These are phyloP conservation scores for Riparia riparia DNA, from an alignment of 2,113 vertebrate species.

Conservation along the genomic window DNA sequence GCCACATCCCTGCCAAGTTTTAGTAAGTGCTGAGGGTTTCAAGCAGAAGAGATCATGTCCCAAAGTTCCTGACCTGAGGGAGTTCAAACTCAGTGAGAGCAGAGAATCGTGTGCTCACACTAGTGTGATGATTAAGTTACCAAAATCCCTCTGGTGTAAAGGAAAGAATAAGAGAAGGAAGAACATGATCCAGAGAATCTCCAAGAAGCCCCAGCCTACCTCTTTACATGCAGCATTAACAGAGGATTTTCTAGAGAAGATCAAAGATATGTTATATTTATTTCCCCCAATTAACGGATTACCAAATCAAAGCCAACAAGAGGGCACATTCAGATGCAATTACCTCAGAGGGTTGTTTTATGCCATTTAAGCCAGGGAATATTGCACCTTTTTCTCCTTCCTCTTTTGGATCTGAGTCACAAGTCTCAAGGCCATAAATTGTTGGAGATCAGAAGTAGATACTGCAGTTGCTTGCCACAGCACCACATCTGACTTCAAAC, in stretches of 20 bases:
- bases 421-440: neutral
- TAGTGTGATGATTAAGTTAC: neutral
- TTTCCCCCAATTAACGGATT: neutral
- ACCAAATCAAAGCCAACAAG: neutral
- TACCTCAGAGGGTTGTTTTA: neutral
- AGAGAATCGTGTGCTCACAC: fast-evolving
- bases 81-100: neutral
- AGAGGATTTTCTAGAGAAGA: neutral
- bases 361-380: neutral
- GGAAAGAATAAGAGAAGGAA: neutral
- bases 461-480: neutral
- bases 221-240: neutral
- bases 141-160: neutral
- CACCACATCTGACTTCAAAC: neutral
- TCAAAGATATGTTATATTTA: neutral
- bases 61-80: neutral
- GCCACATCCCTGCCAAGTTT: neutral
- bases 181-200: neutral
- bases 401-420: neutral
- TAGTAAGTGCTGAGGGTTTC: neutral
- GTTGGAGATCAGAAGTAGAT: neutral
- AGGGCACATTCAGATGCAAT: neutral
- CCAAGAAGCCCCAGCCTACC: neutral
- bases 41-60: neutral
- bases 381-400: neutral